phyloP scores from a whole-genome alignment of 2,797 vertebrate genomes.

The Molothrus ater region DNA sequence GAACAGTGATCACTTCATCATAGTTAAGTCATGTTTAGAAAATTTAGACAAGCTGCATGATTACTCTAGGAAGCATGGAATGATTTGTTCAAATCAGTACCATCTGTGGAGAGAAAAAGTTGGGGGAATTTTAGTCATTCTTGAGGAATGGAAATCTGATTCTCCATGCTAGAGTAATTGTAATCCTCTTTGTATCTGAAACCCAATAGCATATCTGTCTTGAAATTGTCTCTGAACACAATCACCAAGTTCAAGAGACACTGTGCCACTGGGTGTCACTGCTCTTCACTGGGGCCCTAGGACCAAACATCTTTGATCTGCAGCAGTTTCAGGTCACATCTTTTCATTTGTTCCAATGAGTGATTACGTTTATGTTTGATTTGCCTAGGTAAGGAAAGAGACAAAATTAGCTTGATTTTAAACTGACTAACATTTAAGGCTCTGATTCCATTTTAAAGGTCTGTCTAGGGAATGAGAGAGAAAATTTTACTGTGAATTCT shows the following conservation, averaged over 20 bases:
- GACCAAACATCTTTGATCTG: conserved; percentile 8
- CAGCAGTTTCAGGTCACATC: not conserved
- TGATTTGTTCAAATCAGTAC: conserved; percentile 79
- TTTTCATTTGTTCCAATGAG: not conserved
- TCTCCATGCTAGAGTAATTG: conserved; percentile 78
- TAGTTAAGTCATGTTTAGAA: conserved; percentile 76
- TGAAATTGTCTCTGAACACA: conserved; percentile 68
- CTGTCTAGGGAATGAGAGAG: not conserved
- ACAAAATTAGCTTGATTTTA: conserved; percentile 1
- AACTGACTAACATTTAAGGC: not conserved
- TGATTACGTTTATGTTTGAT: conserved; percentile 9
- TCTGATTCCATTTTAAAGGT: not conserved
- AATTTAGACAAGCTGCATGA: conserved; percentile 76
- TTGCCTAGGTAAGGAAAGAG: not conserved
- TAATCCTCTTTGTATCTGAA: conserved; percentile 82
- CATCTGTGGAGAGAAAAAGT: conserved; percentile 76
- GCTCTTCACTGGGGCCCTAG: conserved; percentile 22
- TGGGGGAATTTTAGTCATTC: conserved; percentile 77
- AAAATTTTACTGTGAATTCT: not conserved
- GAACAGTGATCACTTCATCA: conserved; percentile 75
- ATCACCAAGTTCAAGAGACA: conserved; percentile 60
- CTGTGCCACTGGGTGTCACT: conserved; percentile 66
- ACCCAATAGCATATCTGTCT: conserved; percentile 76
- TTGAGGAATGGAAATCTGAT: conserved; percentile 81
- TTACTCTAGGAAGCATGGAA: conserved; percentile 76